Evolutionary conservation across 2,888 invertebrate species (phyloP).

Genomic region (Biston betularia): DNA sequence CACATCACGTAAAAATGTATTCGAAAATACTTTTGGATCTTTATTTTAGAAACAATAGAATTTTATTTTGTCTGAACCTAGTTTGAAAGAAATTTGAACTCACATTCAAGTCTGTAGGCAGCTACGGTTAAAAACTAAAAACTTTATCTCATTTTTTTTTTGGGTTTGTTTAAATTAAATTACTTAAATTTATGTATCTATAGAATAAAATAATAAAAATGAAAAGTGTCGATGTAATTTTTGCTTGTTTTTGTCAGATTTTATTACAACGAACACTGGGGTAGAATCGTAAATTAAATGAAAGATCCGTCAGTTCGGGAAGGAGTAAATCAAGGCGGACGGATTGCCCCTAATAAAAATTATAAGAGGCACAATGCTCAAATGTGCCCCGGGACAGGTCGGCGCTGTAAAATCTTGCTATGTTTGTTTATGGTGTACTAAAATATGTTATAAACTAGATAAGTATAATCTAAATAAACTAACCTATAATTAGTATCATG

Average conservation of each 20-base stretch:
- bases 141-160: not conserved
- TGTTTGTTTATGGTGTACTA: conserved; percentile 86
- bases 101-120: not conserved
- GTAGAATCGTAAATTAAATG: conserved; percentile 84
- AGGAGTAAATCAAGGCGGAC: conserved; percentile 85
- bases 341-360: conserved; percentile 86
- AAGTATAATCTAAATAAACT: conserved; percentile 84
- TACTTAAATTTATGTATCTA: conserved; percentile 23
- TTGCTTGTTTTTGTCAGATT: conserved; percentile 82
- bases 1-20: conserved; percentile 9
- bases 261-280: conserved; percentile 80
- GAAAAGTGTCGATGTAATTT: conserved; percentile 69
- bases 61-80: not conserved
- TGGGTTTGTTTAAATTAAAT: conserved; percentile 10
- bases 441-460: conserved; percentile 86
- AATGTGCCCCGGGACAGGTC: conserved; percentile 80
- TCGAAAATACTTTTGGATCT: conserved; percentile 11
- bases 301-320: conserved; percentile 85
- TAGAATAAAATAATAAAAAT: conserved; percentile 48
- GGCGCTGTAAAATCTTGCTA: conserved; percentile 83
- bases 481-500: conserved; percentile 80
- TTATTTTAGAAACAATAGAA: conserved; percentile 13
- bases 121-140: not conserved
- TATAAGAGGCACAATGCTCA: conserved; percentile 85
- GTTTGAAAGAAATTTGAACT: not conserved